Evolutionary conservation across 1,140 invertebrate species (phyloP), one percentile per base, ranked within the genome.

Genomic region (Trichoplusia ni): DNA sequence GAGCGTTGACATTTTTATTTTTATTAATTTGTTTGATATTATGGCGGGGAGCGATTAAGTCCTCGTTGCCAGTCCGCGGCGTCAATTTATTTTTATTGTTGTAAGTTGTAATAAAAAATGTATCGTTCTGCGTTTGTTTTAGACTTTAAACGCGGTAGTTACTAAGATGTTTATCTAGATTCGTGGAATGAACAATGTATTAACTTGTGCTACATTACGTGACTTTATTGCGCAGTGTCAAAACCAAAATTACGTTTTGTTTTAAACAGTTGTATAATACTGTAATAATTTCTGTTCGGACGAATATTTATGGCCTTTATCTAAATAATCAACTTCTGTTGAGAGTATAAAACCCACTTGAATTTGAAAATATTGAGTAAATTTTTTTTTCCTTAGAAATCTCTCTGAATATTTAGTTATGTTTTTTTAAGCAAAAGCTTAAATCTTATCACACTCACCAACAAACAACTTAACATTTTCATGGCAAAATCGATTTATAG

Each of bases 1-100:
- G 14, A 11, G 58, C 71, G 75, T 71, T 76, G 79, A 82, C 75
- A 75, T 81, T 84, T 86, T 85, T 84, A 88, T 88, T 84, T 76
- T 82, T 79, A 84, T 85, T 77, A 86, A 86, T 88, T 69, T 82
- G 81, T 85, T 77, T 79, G 60, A 72, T 73, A 54, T 56, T 62
- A 53, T 58, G 19, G 54, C 64, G 46, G 67, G 47, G 31, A 49
- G 35, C 44, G 59, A 71, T 68, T 67, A 67, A 56, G 46, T 47
- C 54, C 56, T 62, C 29, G 56, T 47, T 60, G 40, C 18, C 23
- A 46, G 23, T 25, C 5, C 13, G 42, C n/a, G 9, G 16, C 40
- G 40, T 25, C 42, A 60, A 60, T 60, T 60, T 60, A 60, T 60
- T 60, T 58, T 60, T 60, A 60, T 60, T 46, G 56, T 33, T 47